Base-by-base conservation (phyloP, 2,797 vertebrate species). In the Mus spretus region DNA sequence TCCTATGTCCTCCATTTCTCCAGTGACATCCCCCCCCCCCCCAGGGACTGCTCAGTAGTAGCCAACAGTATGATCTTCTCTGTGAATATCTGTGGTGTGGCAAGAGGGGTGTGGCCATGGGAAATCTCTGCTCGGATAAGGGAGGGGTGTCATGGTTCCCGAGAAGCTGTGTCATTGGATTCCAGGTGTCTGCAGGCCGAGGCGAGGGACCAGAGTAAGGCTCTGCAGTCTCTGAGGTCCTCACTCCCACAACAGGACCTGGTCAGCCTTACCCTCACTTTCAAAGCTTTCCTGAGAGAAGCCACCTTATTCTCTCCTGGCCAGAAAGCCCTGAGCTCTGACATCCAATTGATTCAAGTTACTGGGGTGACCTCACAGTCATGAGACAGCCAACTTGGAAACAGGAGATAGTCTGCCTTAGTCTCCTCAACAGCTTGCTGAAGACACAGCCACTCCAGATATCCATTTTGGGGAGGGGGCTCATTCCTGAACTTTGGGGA, bases 341-440 rank as follows among this genome's bases (percentile, higher is more conserved):
- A 88, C 93, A 79, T 93, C 50, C 93, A 93, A 94, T 94, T 93
- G 90, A 97, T 96, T 90, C 88, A 59, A 88, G 59, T 91, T 17
- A 31, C 15, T 9, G 17, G 72, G 31, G 6, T 53, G 53, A 72
- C 1, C 19, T 47, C 34, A 37, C 4, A 11, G 13, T 1, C 26
- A 28, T 61, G 80, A 26, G n/a, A 17, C n/a, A 75, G 50, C 83
- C 72, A 55, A 11, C 37, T 12, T 34, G 19, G 57, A 19, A 9
- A 57, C 8, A 34, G 61, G 47, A 89, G 40, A 8, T 63, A 59
- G 55, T 63, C 67, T 72, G 47, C 63, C 77, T 93, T 55, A 2
- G 61, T 82, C 88, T 95, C 82, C 44, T 40, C 55, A 44, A 57
- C 44, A 88, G 4, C 79, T 93, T 44, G 3, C 75, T 77, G 26